Percentiles rank a stretch among this genome's conserved stretches.
These are phyloP conservation scores for Phengaris alcon DNA, from an alignment of 2,888 invertebrate genomes.

Conservation along the genomic window DNA sequence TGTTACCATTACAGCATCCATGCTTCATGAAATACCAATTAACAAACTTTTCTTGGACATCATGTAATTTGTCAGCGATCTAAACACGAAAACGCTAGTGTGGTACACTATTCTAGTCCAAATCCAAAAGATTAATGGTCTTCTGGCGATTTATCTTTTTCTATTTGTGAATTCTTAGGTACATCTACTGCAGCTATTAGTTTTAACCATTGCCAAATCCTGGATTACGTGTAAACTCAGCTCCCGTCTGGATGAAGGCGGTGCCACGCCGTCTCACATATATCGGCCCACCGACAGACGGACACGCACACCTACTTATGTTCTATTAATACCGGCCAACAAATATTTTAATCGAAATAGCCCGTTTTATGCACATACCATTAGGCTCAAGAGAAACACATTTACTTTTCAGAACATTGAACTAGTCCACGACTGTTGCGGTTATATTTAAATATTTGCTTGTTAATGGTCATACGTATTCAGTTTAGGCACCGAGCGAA, in stretches of 20 bases:
- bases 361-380: constrained; percentile 74
- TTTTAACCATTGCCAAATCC: constrained; percentile 41
- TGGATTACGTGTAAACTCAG: constrained; percentile 63
- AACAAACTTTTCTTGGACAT: not conserved
- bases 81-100: constrained; percentile 1
- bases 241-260: constrained; percentile 66
- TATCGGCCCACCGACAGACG: constrained; percentile 65
- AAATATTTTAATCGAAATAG: constrained; percentile 78
- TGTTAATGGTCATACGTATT: constrained; percentile 42
- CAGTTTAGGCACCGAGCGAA: constrained; percentile 35
- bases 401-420: constrained; percentile 28
- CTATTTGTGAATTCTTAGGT: constrained; percentile 9
- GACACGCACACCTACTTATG: constrained; percentile 71
- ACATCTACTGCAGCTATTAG: constrained; percentile 6
- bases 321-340: constrained; percentile 73
- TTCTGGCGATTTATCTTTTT: constrained; percentile 5
- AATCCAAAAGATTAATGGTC: constrained; percentile 9
- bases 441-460: constrained; percentile 31
- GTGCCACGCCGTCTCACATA: constrained; percentile 78
- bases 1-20: not conserved
- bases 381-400: constrained; percentile 47
- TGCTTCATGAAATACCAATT: not conserved
- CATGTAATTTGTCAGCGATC: not conserved
- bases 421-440: constrained; percentile 24
- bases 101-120: constrained; percentile 2